phyloP scores from a whole-genome alignment of 2,113 vertebrate species.

The Lanius ludovicianus region DNA sequence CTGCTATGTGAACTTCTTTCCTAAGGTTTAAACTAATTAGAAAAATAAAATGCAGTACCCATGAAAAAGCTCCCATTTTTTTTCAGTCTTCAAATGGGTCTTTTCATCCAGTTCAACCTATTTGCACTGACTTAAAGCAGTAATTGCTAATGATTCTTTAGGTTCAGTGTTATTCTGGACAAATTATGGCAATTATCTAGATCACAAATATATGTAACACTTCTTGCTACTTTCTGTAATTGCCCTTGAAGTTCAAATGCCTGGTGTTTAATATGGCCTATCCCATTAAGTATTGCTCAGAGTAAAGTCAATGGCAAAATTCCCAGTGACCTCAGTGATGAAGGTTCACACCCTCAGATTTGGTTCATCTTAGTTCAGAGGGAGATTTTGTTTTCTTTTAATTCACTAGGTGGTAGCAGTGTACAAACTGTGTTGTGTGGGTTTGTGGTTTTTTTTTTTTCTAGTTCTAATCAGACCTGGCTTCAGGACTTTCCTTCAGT shows the following conservation, averaged over 20 bases:
- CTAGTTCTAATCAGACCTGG: neutral
- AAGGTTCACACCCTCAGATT: neutral
- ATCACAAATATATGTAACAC: neutral
- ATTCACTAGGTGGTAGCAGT: conserved; percentile 66
- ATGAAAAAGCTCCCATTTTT: neutral
- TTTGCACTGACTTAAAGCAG: neutral
- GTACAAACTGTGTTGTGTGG: neutral
- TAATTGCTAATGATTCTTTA: neutral
- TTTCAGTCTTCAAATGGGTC: neutral
- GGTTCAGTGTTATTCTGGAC: conserved; percentile 10
- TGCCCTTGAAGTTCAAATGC: neutral
- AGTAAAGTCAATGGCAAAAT: neutral
- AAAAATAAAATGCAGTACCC: neutral
- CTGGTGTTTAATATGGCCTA: neutral
- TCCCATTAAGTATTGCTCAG: neutral
- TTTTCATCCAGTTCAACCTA: neutral
- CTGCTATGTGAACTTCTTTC: neutral
- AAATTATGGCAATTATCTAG: conserved; percentile 40
- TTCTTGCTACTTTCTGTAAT: neutral
- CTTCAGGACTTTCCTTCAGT: neutral
- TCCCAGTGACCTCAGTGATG: neutral
- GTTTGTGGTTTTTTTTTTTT: neutral
- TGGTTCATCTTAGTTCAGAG: neutral
- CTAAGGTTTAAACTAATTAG: neutral
- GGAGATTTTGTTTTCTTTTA: neutral